These are phyloP conservation scores for Cyclura pinguis DNA, from an alignment of 2,797 vertebrate species.

Conservation along the genomic window DNA sequence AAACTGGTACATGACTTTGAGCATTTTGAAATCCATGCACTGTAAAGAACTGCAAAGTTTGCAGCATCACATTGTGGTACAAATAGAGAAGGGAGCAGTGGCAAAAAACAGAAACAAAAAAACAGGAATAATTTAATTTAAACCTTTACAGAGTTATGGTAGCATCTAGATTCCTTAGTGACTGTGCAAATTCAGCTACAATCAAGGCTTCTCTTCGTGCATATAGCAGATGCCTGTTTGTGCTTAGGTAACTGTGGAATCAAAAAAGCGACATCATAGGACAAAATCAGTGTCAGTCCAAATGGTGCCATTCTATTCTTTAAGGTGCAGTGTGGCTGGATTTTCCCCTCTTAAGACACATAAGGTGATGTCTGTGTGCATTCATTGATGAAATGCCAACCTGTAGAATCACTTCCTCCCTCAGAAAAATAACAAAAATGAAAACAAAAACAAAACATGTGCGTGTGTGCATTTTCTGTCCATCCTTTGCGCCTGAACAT, in stretches of 20 bases:
- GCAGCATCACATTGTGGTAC: not conserved
- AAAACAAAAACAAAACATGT: not conserved
- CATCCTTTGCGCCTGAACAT: not conserved
- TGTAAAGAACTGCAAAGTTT: not conserved
- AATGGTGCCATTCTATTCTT: not conserved
- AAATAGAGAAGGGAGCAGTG: conserved; percentile 7
- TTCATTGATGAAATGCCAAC: not conserved
- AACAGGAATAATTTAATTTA: not conserved
- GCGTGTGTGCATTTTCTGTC: not conserved
- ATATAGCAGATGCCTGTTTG: not conserved
- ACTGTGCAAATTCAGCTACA: not conserved
- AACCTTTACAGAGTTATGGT: not conserved
- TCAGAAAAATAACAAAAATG: too few species aligned
- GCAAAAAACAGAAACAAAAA: not conserved
- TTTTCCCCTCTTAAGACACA: not conserved
- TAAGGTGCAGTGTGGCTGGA: not conserved
- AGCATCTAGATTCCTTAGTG: not conserved
- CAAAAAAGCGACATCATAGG: not conserved
- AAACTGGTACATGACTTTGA: not conserved
- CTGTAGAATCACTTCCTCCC: not conserved
- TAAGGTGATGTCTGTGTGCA: not conserved
- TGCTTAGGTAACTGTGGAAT: not conserved
- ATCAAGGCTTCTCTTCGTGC: not conserved
- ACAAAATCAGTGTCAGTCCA: not conserved
- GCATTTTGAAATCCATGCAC: not conserved